phyloP scores from a whole-genome alignment of 1,140 invertebrate species.

The Listronotus bonariensis region DNA sequence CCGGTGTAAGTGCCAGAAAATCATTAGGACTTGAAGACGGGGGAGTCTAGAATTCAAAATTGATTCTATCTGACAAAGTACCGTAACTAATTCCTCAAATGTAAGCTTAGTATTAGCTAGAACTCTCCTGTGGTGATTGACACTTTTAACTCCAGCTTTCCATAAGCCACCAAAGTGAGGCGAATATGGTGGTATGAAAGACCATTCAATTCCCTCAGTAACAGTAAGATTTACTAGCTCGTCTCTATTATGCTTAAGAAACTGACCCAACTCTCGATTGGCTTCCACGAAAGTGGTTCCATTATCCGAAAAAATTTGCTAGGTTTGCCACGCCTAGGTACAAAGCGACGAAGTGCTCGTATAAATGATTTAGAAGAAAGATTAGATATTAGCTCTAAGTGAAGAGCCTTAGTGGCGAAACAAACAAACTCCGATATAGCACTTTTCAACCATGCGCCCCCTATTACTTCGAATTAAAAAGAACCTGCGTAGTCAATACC shows the following conservation, averaged over 20 bases:
- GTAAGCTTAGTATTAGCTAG: background rate
- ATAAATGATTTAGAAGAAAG: background rate
- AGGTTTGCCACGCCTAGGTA: slow-evolving; percentile 1
- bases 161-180: slow-evolving; percentile 4
- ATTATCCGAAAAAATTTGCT: background rate
- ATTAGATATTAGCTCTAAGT: background rate
- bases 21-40: slow-evolving; percentile 9
- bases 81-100: slow-evolving; percentile 2
- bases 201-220: slow-evolving; percentile 4
- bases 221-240: background rate
- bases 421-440: background rate
- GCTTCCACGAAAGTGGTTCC: slow-evolving; percentile 6
- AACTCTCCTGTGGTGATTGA: background rate
- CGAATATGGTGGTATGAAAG: background rate
- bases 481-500: slow-evolving; percentile 41
- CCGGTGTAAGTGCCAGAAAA: slow-evolving; percentile 34
- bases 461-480: background rate
- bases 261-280: background rate
- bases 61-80: background rate
- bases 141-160: background rate
- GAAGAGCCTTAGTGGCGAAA: background rate
- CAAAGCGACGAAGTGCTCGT: slow-evolving; percentile 4
- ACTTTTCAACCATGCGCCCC: background rate
- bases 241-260: background rate
- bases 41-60: background rate